Conservation (phyloP, 64 coral and sea anemone species). For the Actinia tenebrosa region DNA sequence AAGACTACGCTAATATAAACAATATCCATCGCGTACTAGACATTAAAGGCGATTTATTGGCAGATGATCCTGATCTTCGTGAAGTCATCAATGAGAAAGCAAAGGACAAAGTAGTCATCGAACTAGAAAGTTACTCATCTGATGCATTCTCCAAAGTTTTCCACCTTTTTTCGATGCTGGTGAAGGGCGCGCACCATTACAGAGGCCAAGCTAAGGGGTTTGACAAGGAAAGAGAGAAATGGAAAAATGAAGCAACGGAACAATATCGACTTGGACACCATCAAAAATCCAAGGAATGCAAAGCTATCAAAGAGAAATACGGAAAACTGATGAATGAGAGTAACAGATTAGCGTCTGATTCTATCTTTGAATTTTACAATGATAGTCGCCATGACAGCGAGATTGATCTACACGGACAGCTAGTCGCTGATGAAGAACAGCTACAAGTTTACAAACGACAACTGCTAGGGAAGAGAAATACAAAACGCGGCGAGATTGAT, state of each 20-base stretch:
- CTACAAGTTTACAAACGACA: slow-evolving; percentile 2
- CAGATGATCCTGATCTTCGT: too few species aligned
- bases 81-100: background rate
- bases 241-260: slow-evolving; percentile 13
- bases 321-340: slow-evolving; percentile 26
- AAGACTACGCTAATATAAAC: background rate
- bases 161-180: background rate
- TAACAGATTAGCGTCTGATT: slow-evolving; percentile 17
- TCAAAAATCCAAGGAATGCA: background rate
- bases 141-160: too few species aligned
- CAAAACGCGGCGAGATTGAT: background rate
- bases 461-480: background rate
- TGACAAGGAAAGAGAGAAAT: slow-evolving; percentile 19
- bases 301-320: slow-evolving; percentile 29
- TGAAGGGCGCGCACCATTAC: slow-evolving; percentile 16
- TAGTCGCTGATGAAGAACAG: slow-evolving; percentile 41
- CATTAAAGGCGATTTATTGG: too few species aligned
- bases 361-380: slow-evolving; percentile 43
- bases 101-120: background rate
- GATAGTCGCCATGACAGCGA: background rate
- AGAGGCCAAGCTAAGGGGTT: slow-evolving; percentile 24
- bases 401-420: slow-evolving; percentile 45
- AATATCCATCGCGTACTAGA: background rate
- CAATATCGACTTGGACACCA: background rate
- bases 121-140: background rate